Evolutionary conservation across 2,797 vertebrate species (phyloP), one percentile per base, ranked within the genome.

Genomic region (Falco biarmicus): DNA sequence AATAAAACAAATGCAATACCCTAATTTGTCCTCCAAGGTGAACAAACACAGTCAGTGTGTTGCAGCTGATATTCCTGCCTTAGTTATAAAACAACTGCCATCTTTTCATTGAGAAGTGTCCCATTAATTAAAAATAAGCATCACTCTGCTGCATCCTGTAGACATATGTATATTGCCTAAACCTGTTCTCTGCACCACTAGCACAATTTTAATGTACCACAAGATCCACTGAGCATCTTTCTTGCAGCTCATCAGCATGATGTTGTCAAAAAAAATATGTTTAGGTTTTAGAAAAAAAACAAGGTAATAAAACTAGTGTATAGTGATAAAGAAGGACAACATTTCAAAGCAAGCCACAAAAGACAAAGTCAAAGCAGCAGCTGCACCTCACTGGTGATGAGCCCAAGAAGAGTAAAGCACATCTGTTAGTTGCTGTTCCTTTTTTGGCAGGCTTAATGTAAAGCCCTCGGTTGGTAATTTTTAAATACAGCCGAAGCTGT

Each of bases 401-500:
- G 51, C 88, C 60, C 71, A 39, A 83, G 71, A 89, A 95, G 82
- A 93, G 39, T 63, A 92, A 94, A 95, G 25, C 93, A 86, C 95
- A 96, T 97, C 97, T 97, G 96, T 60, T 95, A 76, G 80, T 53
- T 57, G 18, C 66, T 75, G 47, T 73, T 96, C 51, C 41, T 39
- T 85, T 97, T 76, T 59, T 94, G 79, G 74, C 80, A 93, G 37
- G 75, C 90, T 94, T 91, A 93, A 93, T 57, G 34, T 95, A 83
- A 93, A 94, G 37, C 61, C 41, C 75, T 87, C 28, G 2, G 79
- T 69, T 11, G 57, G 75, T 86, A 89, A 90, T 85, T 91, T 93
- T 96, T 93, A 96, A 97, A 87, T 57, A 57, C 91, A 29, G 50
- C 87, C 83, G 68, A 96, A 96, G 48, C 89, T 96, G 91, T 84